These are phyloP conservation scores for Sitodiplosis mosellana DNA, from an alignment of 1,140 invertebrate species.

Conservation along the genomic window DNA sequence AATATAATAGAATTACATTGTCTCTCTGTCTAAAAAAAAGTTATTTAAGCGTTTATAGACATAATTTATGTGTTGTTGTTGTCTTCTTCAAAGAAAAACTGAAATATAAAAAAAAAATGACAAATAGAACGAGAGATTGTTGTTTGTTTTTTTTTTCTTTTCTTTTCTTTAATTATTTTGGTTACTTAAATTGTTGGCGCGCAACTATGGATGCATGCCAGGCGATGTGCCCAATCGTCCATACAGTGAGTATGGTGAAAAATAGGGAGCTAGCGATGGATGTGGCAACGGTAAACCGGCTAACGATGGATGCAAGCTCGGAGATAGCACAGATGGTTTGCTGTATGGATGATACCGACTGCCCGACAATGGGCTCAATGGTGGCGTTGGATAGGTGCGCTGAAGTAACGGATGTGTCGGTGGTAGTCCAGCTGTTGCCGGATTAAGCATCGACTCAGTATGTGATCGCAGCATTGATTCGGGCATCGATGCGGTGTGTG, in stretches of 20 bases:
- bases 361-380: conserved; percentile 56
- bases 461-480: conserved; percentile 29
- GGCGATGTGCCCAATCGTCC: conserved; percentile 57
- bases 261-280: conserved; percentile 50
- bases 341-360: conserved; percentile 74
- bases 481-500: conserved; percentile 51
- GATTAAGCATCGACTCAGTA: too few relatives aligned
- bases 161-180: conserved; percentile 1
- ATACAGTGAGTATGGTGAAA: conserved; percentile 71
- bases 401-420: conserved; percentile 47
- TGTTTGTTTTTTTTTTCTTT: background rate
- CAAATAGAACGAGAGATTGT: background rate
- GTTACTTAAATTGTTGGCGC: background rate
- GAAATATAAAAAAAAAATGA: background rate
- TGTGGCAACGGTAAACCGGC: conserved; percentile 38
- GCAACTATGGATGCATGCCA: conserved; percentile 36
- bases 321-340: conserved; percentile 42
- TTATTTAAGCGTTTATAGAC: too few relatives aligned
- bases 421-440: conserved; percentile 25
- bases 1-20: too few relatives aligned
- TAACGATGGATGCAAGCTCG: conserved; percentile 28
- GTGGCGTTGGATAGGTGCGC: conserved; percentile 70
- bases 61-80: too few relatives aligned
- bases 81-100: background rate
- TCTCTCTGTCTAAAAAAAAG: too few relatives aligned